Evolutionary conservation across 2,113 vertebrate species (phyloP).

Genomic region (Cariama cristata): DNA sequence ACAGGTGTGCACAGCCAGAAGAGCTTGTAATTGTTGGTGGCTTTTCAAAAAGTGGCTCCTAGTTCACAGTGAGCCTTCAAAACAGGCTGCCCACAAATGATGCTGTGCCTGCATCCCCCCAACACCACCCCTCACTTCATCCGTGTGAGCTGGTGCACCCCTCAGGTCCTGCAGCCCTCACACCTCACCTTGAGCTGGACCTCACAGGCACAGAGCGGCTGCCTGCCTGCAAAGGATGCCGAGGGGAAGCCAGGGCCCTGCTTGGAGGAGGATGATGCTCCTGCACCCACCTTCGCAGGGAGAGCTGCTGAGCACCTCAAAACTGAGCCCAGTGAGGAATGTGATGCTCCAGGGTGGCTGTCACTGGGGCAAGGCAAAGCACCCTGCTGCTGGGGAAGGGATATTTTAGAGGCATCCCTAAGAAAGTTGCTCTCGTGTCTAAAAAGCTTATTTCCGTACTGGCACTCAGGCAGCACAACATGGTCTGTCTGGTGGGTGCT

Average conservation of each 20-base stretch:
- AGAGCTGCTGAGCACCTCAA: not conserved
- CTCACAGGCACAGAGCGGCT: constrained; percentile 50
- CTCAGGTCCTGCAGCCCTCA: not conserved
- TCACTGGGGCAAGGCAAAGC: not conserved
- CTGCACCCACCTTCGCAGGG: constrained; percentile 1
- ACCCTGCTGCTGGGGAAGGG: not conserved
- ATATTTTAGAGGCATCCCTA: not conserved
- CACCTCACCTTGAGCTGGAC: constrained; percentile 33
- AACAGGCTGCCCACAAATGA: not conserved
- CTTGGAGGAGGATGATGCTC: not conserved
- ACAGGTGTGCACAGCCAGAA: not conserved
- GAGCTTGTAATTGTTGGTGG: not conserved
- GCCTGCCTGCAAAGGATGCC: not conserved
- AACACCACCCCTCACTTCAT: not conserved
- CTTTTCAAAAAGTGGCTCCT: not conserved
- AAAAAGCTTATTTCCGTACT: not conserved
- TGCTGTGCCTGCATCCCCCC: not conserved
- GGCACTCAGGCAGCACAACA: not conserved
- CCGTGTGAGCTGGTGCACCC: accelerated
- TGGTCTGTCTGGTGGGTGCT: not conserved
- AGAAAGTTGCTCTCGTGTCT: not conserved
- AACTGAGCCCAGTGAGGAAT: not conserved
- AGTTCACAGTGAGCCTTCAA: not conserved
- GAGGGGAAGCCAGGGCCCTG: not conserved
- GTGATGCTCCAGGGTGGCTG: constrained; percentile 10